Conservation (phyloP, 2,797 vertebrate genomes). For the Cyprinella venusta region DNA sequence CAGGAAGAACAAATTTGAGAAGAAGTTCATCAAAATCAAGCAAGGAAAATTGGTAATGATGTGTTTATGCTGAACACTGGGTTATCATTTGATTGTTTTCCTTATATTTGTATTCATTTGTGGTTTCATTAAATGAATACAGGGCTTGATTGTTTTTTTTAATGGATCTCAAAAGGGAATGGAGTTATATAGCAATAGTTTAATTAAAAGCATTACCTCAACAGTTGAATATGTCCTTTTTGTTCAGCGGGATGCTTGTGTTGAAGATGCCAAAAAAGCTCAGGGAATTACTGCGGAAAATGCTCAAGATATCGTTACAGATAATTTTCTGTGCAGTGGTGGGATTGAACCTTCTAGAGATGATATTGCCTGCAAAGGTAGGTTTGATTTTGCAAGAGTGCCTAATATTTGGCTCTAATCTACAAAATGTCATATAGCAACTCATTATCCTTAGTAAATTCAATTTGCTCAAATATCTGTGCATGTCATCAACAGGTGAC, state of each 20-base stretch:
- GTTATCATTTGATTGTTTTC: not conserved
- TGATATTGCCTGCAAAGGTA: slow-evolving; percentile 65
- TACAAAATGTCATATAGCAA: not conserved
- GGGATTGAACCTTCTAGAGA: slow-evolving; percentile 45
- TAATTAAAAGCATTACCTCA: not conserved
- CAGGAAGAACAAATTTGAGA: fast-evolving
- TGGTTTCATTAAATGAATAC: not conserved
- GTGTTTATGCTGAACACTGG: not conserved
- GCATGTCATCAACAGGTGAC: slow-evolving; percentile 57
- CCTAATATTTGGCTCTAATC: not conserved
- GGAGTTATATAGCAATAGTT: not conserved
- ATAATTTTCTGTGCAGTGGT: slow-evolving; percentile 63
- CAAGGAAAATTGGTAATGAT: slow-evolving; percentile 52
- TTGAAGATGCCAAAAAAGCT: slow-evolving; percentile 48
- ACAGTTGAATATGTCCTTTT: not conserved
- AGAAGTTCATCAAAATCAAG: slow-evolving; percentile 51
- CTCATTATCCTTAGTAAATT: not conserved
- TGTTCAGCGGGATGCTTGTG: slow-evolving; percentile 53
- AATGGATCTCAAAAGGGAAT: not conserved
- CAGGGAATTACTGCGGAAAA: not conserved
- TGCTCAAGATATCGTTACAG: slow-evolving; percentile 42
- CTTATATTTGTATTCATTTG: not conserved
- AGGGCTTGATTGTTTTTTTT: no score
- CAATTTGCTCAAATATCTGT: not conserved
- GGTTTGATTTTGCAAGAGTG: not conserved